phyloP scores from a whole-genome alignment of 2,797 vertebrate genomes.

The Cyclura pinguis region DNA sequence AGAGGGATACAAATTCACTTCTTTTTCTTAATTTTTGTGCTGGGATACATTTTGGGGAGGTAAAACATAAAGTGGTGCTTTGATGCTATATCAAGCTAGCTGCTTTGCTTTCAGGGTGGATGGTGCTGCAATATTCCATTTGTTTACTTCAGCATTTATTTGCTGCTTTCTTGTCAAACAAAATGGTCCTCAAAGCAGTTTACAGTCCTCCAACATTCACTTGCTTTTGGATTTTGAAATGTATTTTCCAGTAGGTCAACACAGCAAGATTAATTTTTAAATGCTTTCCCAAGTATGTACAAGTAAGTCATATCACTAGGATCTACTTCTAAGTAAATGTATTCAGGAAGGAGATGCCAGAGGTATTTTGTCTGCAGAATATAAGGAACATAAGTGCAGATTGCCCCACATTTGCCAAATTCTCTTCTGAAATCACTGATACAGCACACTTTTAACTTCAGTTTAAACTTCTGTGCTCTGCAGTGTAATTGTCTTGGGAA shows the following conservation, averaged over 20 bases:
- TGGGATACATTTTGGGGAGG: no score
- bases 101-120: background rate
- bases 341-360: slow-evolving; percentile 8
- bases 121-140: background rate
- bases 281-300: background rate
- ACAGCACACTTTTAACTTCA: slow-evolving; percentile 30
- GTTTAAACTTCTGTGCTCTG: slow-evolving; percentile 31
- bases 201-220: background rate
- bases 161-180: background rate
- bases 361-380: slow-evolving; percentile 24
- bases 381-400: slow-evolving; percentile 30
- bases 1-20: no score
- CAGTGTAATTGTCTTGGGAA: slow-evolving; percentile 51
- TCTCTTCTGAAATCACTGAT: slow-evolving; percentile 25
- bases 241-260: background rate
- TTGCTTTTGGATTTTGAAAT: background rate
- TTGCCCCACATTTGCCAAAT: slow-evolving; percentile 2
- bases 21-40: no score
- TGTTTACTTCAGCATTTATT: background rate
- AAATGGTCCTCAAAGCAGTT: background rate
- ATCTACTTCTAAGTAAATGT: background rate
- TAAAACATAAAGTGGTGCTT: background rate
- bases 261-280: background rate
- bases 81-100: background rate
- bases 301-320: slow-evolving; percentile 1